Evolutionary conservation across 1,140 invertebrate genomes (phyloP), one percentile per base, ranked within the genome.

Genomic region (Heliconius hermathena): DNA sequence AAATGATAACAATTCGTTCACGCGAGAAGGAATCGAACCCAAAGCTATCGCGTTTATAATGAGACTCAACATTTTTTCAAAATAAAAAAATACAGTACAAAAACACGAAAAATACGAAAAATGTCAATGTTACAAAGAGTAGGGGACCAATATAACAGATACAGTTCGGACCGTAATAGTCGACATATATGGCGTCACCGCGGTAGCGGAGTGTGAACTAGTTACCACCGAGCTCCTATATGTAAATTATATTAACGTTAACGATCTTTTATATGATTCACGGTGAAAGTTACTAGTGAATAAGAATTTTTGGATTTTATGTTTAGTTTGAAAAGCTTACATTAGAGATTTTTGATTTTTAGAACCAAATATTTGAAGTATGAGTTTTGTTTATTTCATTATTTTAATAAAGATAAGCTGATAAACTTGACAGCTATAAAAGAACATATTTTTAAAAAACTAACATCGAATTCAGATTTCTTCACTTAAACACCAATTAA

Each of bases 111-210:
- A 49, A 49, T 18, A 18, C 16, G 0, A 18, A 16, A 49, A 49
- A 49, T 49, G 0, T 18, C 46, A 41, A 41, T n/a, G 3, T 60
- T 54, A 72, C 78, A 13, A 33, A 16, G 77, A 60, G 82, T 82
- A 86, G 49, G 76, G 79, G 71, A 74, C 22, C 26, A 49, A 16
- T 26, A 46, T 41, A 41, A 70, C 57, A 77, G 57, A 70, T 81
- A 79, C 73, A 73, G 74, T 74, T 77, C 16, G 38, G 54, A 66
- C 73, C 78, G 76, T 77, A 82, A 79, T 79, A 76, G 70, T 49
- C n/a, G 81, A 86, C 85, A 52, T 84, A 86, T 86, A 86, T 78
- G 76, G 81, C 22, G 60, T 46, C 72, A 57, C 49, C 49, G 52
- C 74, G 78, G 77, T 60, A 71, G 74, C 52, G 38, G 70, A 80